phyloP scores from a whole-genome alignment of 2,888 invertebrate species.

The Pristionchus mayeri region DNA sequence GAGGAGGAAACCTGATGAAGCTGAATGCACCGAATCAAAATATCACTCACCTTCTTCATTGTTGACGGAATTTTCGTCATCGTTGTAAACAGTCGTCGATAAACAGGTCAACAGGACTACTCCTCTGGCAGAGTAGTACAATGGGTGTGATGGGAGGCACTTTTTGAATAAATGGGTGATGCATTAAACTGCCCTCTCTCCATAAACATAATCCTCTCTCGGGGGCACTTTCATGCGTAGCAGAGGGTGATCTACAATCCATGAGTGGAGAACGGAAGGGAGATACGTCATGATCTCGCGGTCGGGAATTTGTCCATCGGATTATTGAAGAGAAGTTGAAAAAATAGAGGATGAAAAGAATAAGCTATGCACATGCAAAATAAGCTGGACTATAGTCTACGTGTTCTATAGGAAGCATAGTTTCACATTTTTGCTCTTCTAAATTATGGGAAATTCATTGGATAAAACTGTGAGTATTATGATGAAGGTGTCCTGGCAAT shows the following conservation, averaged over 20 bases:
- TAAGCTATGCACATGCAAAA: too few species aligned
- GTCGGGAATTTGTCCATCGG: not conserved
- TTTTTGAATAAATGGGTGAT: not conserved
- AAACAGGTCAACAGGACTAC: too few species aligned
- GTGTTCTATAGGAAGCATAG: too few species aligned
- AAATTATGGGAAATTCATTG: not conserved
- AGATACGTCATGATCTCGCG: not conserved
- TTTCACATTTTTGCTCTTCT: too few species aligned
- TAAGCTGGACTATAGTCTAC: too few species aligned
- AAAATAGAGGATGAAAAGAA: too few species aligned
- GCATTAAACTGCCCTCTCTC: not conserved
- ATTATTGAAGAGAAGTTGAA: not conserved
- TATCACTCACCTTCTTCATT: not conserved
- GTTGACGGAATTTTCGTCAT: not conserved
- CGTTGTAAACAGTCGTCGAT: too few species aligned
- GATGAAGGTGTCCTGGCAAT: too few species aligned
- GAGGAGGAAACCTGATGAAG: not conserved
- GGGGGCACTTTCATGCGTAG: not conserved
- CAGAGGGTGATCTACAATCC: constrained; percentile 14
- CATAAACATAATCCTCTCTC: constrained; percentile 18
- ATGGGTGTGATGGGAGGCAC: not conserved
- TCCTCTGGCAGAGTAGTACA: too few species aligned
- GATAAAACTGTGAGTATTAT: too few species aligned
- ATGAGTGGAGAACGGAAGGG: not conserved
- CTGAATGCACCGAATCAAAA: not conserved